Base-by-base conservation (phyloP, 2,888 invertebrate species). In the Drosophila helvetica region DNA sequence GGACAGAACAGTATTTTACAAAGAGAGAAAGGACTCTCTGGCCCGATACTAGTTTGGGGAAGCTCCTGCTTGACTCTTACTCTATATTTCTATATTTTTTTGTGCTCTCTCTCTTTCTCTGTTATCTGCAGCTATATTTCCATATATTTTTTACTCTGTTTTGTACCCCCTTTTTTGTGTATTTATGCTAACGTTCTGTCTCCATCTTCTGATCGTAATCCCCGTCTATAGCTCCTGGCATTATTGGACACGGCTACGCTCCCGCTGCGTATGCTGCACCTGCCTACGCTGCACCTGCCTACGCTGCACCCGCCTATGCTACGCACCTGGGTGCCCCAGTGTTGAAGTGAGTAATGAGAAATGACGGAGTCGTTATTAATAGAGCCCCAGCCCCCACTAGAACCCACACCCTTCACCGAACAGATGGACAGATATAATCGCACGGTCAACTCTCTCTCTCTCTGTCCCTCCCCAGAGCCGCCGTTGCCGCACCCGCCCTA, bases 401-500 rank as follows among this genome's bases (percentile, higher is more conserved):
- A 54, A n/a, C 38, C 38, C 53, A n/a, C 25, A 33, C 48, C 27
- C 42, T 48, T 57, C 22, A 17, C 45, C 15, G 1, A 17, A 17
- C 38, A 38, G 38, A 7, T 38, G 38, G 38, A 38, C 7, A 38
- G n/a, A 38, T 38, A 38, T 38, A 38, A 38, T 38, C 38, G 38
- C 15, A 38, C 15, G 38, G 15, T 15, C 15, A 38, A 15, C 38
- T 15, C 52, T 10, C 12, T 17, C 10, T 38, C 2, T 18, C 9
- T 47, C 60, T 61, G n/a, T 27, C 50, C 52, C 8, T 25, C 52
- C 53, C 22, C 66, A 91, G 91, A 75, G 86, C 91, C 75, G 91
- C 90, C 63, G 84, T 90, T 45, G 91, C 90, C 74, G 89, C 91
- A 43, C 92, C 92, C 66, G 91, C 91, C 50, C 76, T 92, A 74